phyloP scores from a whole-genome alignment of 2,797 vertebrate species.

The Ataeniobius toweri region DNA sequence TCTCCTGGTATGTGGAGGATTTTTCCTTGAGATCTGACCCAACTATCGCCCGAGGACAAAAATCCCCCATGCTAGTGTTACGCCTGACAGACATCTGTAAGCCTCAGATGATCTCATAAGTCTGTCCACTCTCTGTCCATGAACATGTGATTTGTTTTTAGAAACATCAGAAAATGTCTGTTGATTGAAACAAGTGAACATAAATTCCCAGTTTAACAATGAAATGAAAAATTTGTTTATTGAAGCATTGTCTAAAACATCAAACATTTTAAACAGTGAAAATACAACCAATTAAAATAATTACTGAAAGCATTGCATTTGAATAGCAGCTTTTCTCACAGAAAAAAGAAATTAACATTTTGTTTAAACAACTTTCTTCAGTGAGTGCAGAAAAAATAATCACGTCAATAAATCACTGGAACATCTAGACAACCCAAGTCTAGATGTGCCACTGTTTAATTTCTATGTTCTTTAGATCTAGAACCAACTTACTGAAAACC shows the following conservation, averaged over 20 bases:
- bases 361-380: not conserved
- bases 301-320: not conserved
- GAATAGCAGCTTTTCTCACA: not conserved
- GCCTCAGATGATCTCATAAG: constrained; percentile 48
- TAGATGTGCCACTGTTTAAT: not conserved
- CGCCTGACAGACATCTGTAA: constrained; percentile 56
- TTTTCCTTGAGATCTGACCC: constrained; percentile 46
- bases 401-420: not conserved
- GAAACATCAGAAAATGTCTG: constrained; percentile 12
- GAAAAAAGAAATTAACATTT: not conserved
- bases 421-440: not conserved
- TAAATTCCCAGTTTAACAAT: constrained; percentile 7
- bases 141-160: constrained; percentile 19
- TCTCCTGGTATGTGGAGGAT: constrained; percentile 47
- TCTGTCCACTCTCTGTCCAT: constrained; percentile 25
- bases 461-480: not conserved
- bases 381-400: not conserved
- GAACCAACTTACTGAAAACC: not conserved
- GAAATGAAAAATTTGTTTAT: constrained; percentile 36
- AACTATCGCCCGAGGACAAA: constrained; percentile 36
- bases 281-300: not conserved
- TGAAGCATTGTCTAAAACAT: constrained; percentile 12
- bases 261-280: constrained; percentile 5
- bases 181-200: not conserved
- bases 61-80: constrained; percentile 53